These are phyloP conservation scores for Formica exsecta DNA, from an alignment of 1,140 invertebrate genomes.

Conservation along the genomic window DNA sequence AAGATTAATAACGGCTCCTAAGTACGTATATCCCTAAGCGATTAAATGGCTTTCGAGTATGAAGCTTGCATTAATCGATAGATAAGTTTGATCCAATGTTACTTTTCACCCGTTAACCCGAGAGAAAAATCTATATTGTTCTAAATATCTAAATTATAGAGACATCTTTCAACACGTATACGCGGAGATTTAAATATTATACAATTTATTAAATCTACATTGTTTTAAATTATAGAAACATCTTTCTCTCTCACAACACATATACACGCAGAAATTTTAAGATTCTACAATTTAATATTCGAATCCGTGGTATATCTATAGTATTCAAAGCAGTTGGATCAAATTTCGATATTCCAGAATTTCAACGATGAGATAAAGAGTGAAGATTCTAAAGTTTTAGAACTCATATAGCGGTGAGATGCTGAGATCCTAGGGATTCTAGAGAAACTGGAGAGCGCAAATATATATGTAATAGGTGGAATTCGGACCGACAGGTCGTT, in stretches of 20 bases:
- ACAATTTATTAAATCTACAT: not conserved
- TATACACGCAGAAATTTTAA: not conserved
- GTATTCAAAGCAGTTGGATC: not conserved
- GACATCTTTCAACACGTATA: not conserved
- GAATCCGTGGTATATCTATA: slow-evolving; percentile 5
- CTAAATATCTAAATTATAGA: no score
- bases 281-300: slow-evolving; percentile 3
- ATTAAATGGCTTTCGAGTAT: slow-evolving; percentile 45
- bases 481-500: slow-evolving; percentile 22
- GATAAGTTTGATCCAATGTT: slow-evolving; percentile 24
- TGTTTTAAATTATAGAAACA: not conserved
- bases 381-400: not conserved
- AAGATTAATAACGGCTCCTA: slow-evolving; percentile 45
- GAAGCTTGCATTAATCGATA: slow-evolving; percentile 24
- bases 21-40: slow-evolving; percentile 47
- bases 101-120: not conserved
- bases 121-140: not conserved
- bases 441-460: not conserved
- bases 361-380: not conserved
- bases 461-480: slow-evolving; percentile 6
- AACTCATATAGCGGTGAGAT: not conserved
- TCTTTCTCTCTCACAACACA: no score
- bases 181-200: not conserved
- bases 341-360: slow-evolving; percentile 22
- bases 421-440: not conserved